Conservation (phyloP, 2,888 invertebrate genomes). For the Allophyes oxyacanthae region DNA sequence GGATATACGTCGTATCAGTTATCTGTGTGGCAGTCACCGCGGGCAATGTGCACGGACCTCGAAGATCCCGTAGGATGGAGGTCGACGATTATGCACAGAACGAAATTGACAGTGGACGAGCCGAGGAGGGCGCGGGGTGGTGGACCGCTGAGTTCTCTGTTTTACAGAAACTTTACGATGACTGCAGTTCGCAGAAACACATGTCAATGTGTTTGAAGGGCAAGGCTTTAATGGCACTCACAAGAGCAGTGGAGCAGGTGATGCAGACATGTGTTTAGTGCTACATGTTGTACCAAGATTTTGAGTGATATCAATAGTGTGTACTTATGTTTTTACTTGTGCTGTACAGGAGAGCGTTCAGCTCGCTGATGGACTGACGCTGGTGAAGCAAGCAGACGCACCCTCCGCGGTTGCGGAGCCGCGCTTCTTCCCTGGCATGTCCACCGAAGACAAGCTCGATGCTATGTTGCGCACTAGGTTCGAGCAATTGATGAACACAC, state of each 20-base stretch:
- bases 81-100: conserved; percentile 80
- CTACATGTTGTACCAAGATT: conserved; percentile 29
- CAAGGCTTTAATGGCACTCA: conserved; percentile 89
- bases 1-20: conserved; percentile 83
- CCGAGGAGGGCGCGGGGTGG: conserved; percentile 87
- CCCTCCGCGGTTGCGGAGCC: conserved; percentile 88
- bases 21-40: conserved; percentile 81
- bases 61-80: conserved; percentile 84
- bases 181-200: conserved; percentile 90
- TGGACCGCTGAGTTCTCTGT: conserved; percentile 89
- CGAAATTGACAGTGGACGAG: conserved; percentile 86
- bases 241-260: conserved; percentile 90
- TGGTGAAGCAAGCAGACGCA: conserved; percentile 89
- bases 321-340: conserved; percentile 70
- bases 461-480: conserved; percentile 86
- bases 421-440: conserved; percentile 88
- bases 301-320: conserved; percentile 61
- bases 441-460: conserved; percentile 88
- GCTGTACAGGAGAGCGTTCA: conserved; percentile 89
- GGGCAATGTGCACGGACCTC: conserved; percentile 81
- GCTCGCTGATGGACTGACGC: conserved; percentile 89
- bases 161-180: conserved; percentile 90
- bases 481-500: conserved; percentile 90
- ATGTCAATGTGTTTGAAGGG: conserved; percentile 90
- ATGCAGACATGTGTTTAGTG: conserved; percentile 55